A percentile compares a stretch with the other conserved stretches of the same genome.
phyloP scores from a whole-genome alignment of 2,113 vertebrate species.

The Passer montanus region DNA sequence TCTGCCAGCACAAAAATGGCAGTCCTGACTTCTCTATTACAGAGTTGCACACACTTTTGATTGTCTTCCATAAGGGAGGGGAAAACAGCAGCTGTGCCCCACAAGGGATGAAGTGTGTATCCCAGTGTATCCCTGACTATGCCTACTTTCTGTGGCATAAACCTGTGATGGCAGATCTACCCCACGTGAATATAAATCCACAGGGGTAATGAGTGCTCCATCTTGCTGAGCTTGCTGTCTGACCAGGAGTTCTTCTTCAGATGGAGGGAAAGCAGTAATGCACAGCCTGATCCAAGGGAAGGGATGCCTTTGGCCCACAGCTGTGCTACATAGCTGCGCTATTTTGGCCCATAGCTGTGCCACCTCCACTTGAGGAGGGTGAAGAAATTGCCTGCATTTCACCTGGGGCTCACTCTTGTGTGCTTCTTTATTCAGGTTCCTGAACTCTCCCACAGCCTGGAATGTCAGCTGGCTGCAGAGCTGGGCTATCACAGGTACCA shows the following conservation, averaged over 20 bases:
- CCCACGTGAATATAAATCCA: accelerated
- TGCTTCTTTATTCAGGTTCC: background rate
- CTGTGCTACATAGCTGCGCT: background rate
- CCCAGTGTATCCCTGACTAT: background rate
- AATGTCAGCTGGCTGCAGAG: background rate
- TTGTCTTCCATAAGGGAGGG: background rate
- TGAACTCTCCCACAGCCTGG: background rate
- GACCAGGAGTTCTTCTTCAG: background rate
- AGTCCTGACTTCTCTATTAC: background rate
- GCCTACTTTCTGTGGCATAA: background rate
- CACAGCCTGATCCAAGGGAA: accelerated
- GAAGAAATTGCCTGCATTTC: background rate
- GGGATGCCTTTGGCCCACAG: background rate
- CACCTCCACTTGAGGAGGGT: background rate
- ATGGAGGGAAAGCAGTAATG: accelerated
- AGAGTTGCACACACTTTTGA: background rate
- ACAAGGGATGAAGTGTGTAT: background rate
- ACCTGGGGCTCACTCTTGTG: background rate
- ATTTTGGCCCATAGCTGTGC: no score
- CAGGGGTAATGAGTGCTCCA: background rate
- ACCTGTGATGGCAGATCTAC: background rate
- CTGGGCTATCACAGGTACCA: background rate
- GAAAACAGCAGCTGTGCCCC: background rate
- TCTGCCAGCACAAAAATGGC: background rate
- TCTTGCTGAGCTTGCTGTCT: background rate